Percentiles rank a stretch among this genome's conserved stretches.
Conservation (phyloP, 1,140 invertebrate species). For the Drosophila busckii region DNA sequence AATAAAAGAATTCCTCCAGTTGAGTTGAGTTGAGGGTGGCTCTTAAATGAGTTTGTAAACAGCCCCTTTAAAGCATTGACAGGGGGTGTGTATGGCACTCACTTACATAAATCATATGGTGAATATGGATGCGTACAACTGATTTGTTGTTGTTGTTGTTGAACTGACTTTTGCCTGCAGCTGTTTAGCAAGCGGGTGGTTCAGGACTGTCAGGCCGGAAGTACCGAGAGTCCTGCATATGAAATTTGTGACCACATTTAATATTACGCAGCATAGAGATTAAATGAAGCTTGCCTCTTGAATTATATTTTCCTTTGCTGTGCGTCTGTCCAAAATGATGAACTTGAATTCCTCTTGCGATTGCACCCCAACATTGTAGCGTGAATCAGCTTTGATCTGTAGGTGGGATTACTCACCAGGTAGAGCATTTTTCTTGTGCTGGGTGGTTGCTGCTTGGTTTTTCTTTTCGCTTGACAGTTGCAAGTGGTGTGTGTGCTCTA, state of each 20-base stretch:
- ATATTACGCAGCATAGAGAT: too few relatives aligned
- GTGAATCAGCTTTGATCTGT: neutral
- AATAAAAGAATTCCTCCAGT: slow-evolving; percentile 58
- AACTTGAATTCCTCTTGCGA: too few relatives aligned
- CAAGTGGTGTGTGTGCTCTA: slow-evolving; percentile 36
- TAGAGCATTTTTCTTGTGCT: slow-evolving; percentile 2
- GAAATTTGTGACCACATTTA: too few relatives aligned
- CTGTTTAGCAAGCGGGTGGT: too few relatives aligned
- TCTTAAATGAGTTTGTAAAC: slow-evolving; percentile 26
- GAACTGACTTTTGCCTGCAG: slow-evolving; percentile 12
- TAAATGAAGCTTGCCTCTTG: too few relatives aligned
- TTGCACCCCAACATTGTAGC: too few relatives aligned
- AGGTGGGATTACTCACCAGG: slow-evolving; percentile 47
- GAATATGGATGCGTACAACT: slow-evolving; percentile 40
- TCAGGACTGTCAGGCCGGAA: too few relatives aligned
- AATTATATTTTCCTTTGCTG: too few relatives aligned
- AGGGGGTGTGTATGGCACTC: too few relatives aligned
- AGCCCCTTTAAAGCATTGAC: slow-evolving; percentile 37
- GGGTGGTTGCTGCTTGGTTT: slow-evolving; percentile 32
- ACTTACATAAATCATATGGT: slow-evolving; percentile 69
- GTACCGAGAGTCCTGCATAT: too few relatives aligned
- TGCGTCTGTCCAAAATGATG: too few relatives aligned
- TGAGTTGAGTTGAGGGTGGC: slow-evolving; percentile 35
- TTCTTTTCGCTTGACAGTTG: slow-evolving; percentile 15
- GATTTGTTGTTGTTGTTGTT: slow-evolving; percentile 50